Evolutionary conservation across 1,140 invertebrate genomes (phyloP).

Genomic region (Wiebesia pumilae): DNA sequence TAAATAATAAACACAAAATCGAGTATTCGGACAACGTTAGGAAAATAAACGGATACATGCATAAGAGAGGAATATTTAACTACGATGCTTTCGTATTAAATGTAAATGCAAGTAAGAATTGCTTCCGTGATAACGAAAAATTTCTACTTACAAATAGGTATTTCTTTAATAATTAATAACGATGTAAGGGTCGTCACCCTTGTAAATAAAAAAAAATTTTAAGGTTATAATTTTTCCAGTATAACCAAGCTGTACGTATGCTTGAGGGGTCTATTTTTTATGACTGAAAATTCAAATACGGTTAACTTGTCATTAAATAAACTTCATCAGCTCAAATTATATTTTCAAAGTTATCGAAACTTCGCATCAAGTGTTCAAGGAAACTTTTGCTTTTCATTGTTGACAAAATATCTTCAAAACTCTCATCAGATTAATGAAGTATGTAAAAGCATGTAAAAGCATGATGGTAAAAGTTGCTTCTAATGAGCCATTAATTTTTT

Average conservation of each 20-base stretch:
- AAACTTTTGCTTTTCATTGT: not conserved
- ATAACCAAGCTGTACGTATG: slow-evolving; percentile 35
- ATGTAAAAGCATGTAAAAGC: not conserved
- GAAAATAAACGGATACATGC: not conserved
- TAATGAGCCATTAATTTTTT: not conserved
- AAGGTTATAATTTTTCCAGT: slow-evolving; percentile 24
- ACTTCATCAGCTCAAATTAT: not conserved
- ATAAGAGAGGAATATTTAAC: not conserved
- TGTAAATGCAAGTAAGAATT: not conserved
- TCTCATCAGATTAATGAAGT: not conserved
- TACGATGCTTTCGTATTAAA: not conserved
- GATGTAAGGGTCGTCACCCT: not conserved
- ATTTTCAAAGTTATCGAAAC: not conserved
- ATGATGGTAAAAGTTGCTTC: not conserved
- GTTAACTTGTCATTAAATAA: not conserved
- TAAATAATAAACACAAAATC: not conserved
- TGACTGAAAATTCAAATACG: slow-evolving; percentile 28
- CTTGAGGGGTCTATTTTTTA: slow-evolving; percentile 30
- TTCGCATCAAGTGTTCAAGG: too few relatives aligned
- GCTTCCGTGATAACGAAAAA: not conserved
- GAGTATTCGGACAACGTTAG: not conserved
- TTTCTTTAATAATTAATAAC: too few relatives aligned
- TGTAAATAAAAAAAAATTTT: not conserved
- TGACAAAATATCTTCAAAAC: not conserved
- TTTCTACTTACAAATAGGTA: not conserved